Evolutionary conservation across 2,888 invertebrate species (phyloP), one percentile per base, ranked within the genome.

Genomic region (Ormyrus thymus): DNA sequence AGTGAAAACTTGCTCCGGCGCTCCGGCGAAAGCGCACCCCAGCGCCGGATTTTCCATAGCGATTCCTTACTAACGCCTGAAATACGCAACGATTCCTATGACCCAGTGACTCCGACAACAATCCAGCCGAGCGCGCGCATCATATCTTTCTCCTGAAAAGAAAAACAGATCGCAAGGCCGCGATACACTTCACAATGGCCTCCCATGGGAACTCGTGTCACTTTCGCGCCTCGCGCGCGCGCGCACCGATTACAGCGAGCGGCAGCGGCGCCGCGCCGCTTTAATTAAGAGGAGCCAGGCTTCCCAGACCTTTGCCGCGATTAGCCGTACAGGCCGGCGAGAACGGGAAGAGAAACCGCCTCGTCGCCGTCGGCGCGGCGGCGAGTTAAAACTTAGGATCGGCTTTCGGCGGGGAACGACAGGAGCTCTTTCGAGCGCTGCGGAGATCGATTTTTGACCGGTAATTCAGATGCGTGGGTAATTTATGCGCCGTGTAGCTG

Each of bases 161-260:
- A 29, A n/a, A 65, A n/a, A 48, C 8, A 73, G 78, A 78, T 78
- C 56, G 73, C 58, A 62, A 69, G 50, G 62, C 62, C 45, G 55
- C 66, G 77, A 77, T 77, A 55, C n/a, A 1, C 10, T 53, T 7
- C n/a, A 15, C 51, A 13, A 7, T 45, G 7, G 9, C 45, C 3
- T 6, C 3, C 8, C 0, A 11, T 79, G 79, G 68, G 75, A 75
- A 72, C 68, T 6, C 55, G 55, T 66, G 75, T 75, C 79, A 75
- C 75, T 79, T 76, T 79, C 75, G 74, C 75, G 62, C 58, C 13
- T 77, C 50, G 43, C 45, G 11, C 43, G 29, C 13, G 15, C 55
- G 29, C 71, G 15, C 45, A 10, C 58, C 61, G 53, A 66, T 77
- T 53, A 66, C 51, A 66, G 61, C 65, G 53, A n/a, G 56, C 50